Conservation (phyloP, 2,797 vertebrate species). For the Chloroceryle inda region DNA sequence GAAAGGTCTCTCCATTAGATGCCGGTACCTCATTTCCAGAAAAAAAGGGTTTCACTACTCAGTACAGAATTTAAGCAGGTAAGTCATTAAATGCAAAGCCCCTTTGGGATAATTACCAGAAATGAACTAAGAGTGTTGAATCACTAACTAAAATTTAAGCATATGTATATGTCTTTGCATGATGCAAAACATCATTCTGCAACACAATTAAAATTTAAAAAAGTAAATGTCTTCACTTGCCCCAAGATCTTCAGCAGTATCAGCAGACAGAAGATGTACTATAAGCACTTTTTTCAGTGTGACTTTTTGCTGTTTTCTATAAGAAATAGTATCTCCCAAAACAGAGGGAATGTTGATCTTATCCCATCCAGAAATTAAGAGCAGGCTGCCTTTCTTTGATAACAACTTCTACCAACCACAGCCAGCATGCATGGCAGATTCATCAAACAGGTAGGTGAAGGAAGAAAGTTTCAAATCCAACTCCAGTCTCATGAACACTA, state of each 20-base stretch:
- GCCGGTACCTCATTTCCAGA: neutral
- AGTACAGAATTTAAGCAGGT: neutral
- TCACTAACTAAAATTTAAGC: neutral
- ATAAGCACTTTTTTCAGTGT: neutral
- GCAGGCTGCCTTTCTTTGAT: conserved; percentile 15
- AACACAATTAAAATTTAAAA: neutral
- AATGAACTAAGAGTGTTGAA: neutral
- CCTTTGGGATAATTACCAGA: neutral
- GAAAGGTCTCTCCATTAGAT: neutral
- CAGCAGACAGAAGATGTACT: neutral
- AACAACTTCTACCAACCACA: conserved; percentile 55
- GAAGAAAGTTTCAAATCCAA: conserved; percentile 41
- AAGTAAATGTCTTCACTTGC: neutral
- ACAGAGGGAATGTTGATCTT: conserved; percentile 12
- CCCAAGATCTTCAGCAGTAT: neutral
- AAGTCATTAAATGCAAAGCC: neutral
- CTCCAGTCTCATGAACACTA: conserved; percentile 24
- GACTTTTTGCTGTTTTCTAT: neutral
- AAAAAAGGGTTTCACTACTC: neutral
- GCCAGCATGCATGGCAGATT: neutral
- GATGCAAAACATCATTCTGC: neutral
- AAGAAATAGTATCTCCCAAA: conserved; percentile 9
- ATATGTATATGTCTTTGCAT: neutral
- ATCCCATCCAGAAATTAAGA: conserved; percentile 7
- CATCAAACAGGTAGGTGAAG: conserved; percentile 21